Conservation (phyloP, 1,140 invertebrate species). For the Neocloeon triangulifer region DNA sequence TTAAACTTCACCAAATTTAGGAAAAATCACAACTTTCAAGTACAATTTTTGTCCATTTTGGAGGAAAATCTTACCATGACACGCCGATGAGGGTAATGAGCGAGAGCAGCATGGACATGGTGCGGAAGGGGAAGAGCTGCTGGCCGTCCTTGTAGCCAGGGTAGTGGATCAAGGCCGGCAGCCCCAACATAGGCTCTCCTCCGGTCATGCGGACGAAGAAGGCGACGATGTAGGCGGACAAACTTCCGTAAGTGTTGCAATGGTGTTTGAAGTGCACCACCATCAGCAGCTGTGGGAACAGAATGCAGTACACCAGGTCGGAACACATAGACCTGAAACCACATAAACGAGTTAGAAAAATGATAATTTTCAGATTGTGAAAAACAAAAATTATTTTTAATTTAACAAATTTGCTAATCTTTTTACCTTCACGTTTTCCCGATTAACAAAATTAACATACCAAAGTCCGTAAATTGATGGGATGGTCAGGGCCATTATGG, state of each 20-base stretch:
- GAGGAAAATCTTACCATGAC: slow-evolving; percentile 43
- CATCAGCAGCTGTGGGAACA: slow-evolving; percentile 94
- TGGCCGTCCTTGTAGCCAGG: slow-evolving; percentile 49
- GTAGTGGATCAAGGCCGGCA: slow-evolving; percentile 67
- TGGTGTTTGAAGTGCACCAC: slow-evolving; percentile 86
- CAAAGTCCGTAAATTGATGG: slow-evolving; percentile 93
- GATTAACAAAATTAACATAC: slow-evolving; percentile 27
- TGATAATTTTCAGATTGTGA: background rate
- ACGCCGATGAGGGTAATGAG: slow-evolving; percentile 51
- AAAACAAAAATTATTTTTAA: background rate
- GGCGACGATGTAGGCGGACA: slow-evolving; percentile 74
- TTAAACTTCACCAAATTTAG: too few species aligned
- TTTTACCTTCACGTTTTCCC: background rate
- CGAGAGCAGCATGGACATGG: slow-evolving; percentile 70
- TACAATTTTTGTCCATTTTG: too few species aligned
- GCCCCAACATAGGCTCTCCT: slow-evolving; percentile 62
- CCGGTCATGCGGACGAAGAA: slow-evolving; percentile 67
- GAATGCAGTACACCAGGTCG: slow-evolving; percentile 90
- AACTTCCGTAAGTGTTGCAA: slow-evolving; percentile 92
- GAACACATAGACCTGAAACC: slow-evolving; percentile 71
- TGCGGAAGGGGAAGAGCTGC: slow-evolving; percentile 75
- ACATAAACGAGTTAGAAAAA: slow-evolving; percentile 6
- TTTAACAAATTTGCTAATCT: background rate
- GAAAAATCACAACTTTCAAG: too few species aligned
- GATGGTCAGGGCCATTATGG: slow-evolving; percentile 88